Conservation (phyloP, 2,888 invertebrate genomes). For the Limnephilus rhombicus region DNA sequence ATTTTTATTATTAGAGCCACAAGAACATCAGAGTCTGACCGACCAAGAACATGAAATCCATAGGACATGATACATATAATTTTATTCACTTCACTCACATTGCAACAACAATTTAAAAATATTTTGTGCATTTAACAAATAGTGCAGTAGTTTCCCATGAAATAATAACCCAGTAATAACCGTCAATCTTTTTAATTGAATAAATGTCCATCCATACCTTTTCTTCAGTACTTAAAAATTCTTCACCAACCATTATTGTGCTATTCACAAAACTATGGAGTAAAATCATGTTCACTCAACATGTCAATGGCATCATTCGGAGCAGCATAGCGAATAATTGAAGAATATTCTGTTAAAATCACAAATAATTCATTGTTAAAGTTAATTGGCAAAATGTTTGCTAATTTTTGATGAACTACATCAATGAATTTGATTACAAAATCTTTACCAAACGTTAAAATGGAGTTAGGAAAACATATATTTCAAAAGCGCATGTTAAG, state of each 20-base stretch:
- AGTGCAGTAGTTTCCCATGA: neutral
- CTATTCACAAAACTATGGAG: constrained; percentile 12
- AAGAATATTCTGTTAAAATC: constrained; percentile 73
- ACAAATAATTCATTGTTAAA: constrained; percentile 65
- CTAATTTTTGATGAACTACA: neutral
- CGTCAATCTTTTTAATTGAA: constrained; percentile 4
- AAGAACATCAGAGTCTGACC: constrained; percentile 1
- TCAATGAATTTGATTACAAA: neutral
- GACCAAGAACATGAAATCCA: neutral
- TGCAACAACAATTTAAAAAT: neutral
- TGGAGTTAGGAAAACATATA: neutral
- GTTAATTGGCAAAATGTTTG: neutral
- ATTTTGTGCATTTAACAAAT: neutral
- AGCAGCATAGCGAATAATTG: constrained; percentile 80
- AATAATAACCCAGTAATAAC: neutral
- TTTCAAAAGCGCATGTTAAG: neutral
- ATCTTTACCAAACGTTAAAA: neutral
- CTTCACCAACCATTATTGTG: neutral
- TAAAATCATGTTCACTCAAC: constrained; percentile 76
- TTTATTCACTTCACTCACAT: neutral
- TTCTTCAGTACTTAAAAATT: constrained; percentile 27
- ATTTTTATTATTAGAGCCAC: neutral
- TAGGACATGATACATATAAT: neutral
- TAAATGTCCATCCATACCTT: constrained; percentile 32
- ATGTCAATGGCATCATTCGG: constrained; percentile 84